Conservation (phyloP, 2,888 invertebrate genomes). For the Andrena bucephala region DNA sequence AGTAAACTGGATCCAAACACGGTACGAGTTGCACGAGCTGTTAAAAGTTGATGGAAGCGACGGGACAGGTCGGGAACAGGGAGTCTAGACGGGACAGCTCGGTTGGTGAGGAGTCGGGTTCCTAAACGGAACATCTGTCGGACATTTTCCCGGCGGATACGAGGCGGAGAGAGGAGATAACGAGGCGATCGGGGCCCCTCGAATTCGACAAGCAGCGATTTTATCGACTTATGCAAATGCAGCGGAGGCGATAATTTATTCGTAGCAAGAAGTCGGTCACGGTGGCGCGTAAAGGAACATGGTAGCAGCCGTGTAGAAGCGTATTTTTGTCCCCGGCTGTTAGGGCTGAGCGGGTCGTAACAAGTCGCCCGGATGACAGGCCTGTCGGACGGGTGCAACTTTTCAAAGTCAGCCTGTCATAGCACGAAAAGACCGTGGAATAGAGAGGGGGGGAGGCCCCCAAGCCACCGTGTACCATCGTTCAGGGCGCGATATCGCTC, state of each 20-base stretch:
- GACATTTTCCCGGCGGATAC: conserved; percentile 47
- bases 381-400: conserved; percentile 81
- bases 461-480: conserved; percentile 62
- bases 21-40: not conserved
- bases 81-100: not conserved
- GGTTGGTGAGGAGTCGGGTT: conserved; percentile 15
- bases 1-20: not conserved
- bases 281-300: conserved; percentile 71
- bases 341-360: conserved; percentile 64
- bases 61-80: not conserved
- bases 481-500: conserved; percentile 52
- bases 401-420: conserved; percentile 80
- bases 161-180: conserved; percentile 7
- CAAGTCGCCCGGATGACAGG: conserved; percentile 74
- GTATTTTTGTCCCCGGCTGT: conserved; percentile 71
- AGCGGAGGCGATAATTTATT: conserved; percentile 71
- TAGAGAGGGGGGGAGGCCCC: conserved; percentile 42
- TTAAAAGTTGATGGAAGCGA: not conserved
- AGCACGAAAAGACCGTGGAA: conserved; percentile 61
- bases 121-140: conserved; percentile 59
- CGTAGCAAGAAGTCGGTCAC: conserved; percentile 70
- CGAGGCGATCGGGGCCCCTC: conserved; percentile 13
- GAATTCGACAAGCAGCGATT: conserved; percentile 65
- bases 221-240: conserved; percentile 71
- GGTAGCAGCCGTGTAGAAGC: conserved; percentile 66